Percentiles rank a stretch among this genome's conserved stretches.
Conservation (phyloP, 2,797 vertebrate species). For the Helarctos malayanus region DNA sequence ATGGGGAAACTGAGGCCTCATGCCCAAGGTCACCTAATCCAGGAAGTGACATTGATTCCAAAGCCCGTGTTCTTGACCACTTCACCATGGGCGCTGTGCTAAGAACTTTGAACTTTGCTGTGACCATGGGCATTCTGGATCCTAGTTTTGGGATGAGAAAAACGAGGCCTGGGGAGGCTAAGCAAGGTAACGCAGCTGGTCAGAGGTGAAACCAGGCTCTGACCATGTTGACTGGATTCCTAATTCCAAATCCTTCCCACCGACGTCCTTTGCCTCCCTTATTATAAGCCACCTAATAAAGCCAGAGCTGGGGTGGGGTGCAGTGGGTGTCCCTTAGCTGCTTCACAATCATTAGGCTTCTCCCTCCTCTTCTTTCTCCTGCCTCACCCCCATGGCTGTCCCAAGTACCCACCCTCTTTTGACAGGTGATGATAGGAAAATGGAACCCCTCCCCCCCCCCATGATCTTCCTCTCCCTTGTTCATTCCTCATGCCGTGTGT, state of each 20-base stretch:
- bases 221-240: background rate
- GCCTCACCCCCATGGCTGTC: background rate
- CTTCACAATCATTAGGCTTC: background rate
- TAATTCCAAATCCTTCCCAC: background rate
- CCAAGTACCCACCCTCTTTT: no score
- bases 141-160: background rate
- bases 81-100: fast-evolving
- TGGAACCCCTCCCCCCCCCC: no score
- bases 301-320: background rate
- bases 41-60: background rate
- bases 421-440: background rate
- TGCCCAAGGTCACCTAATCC: background rate
- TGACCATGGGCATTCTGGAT: background rate
- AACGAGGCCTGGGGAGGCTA: background rate
- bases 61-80: background rate
- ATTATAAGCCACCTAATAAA: background rate
- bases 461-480: background rate
- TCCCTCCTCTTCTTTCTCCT: background rate
- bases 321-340: background rate
- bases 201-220: background rate
- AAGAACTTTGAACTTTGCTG: background rate
- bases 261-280: background rate
- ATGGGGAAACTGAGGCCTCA: background rate
- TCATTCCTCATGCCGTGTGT: fast-evolving
- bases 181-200: background rate